phyloP scores from a whole-genome alignment of 2,113 vertebrate genomes.

The Ploceus nigricollis region DNA sequence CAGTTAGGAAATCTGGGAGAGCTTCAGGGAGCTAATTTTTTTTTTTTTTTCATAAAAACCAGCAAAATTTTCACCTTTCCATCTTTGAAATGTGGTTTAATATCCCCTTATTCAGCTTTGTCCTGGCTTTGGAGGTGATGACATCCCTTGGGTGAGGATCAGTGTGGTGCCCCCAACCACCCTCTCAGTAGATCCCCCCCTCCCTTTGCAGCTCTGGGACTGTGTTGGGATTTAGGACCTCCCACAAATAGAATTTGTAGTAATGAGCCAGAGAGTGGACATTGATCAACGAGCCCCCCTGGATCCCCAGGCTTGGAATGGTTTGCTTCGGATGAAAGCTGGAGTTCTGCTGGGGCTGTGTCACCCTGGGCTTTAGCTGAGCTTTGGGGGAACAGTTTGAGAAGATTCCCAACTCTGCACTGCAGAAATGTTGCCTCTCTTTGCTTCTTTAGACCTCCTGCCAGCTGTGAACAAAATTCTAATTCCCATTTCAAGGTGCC shows the following conservation, averaged over 20 bases:
- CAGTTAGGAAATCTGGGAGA: not conserved
- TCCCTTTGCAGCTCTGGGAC: not conserved
- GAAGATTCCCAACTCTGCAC: not conserved
- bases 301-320: no score
- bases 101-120: not conserved
- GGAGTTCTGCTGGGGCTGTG: not conserved
- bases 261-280: not conserved
- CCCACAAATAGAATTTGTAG: not conserved
- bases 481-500: not conserved
- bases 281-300: fast-evolving
- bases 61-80: not conserved
- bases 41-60: not conserved
- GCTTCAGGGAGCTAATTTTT: not conserved
- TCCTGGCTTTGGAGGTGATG: not conserved
- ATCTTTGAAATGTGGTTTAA: not conserved
- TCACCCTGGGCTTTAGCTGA: not conserved
- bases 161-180: not conserved
- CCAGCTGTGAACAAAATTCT: not conserved
- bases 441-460: not conserved
- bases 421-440: not conserved
- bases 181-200: not conserved
- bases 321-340: not conserved
- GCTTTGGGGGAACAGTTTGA: not conserved
- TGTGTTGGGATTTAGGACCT: fast-evolving
- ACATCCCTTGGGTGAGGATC: not conserved